phyloP scores from a whole-genome alignment of 1,140 invertebrate species.

The Artemia franciscana region DNA sequence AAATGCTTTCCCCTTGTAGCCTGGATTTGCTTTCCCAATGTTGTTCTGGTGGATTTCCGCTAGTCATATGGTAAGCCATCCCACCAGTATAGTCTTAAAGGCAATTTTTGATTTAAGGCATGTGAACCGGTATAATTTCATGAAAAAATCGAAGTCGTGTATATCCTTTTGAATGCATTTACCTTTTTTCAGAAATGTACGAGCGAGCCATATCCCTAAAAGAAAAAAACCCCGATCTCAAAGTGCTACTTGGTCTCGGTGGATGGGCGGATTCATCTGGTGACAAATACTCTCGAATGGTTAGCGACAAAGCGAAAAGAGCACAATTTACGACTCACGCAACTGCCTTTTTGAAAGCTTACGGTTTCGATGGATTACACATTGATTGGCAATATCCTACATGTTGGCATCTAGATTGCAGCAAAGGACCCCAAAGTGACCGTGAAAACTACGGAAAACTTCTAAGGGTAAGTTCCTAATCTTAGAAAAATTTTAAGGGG shows the following conservation, averaged over 20 bases:
- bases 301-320: conserved; percentile 33
- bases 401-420: conserved; percentile 73
- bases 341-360: conserved; percentile 37
- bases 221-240: conserved; percentile 18
- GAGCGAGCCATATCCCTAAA: conserved; percentile 25
- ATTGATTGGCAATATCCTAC: conserved; percentile 77
- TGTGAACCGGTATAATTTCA: too few relatives aligned
- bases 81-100: too few relatives aligned
- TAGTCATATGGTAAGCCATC: too few relatives aligned
- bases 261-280: conserved; percentile 70
- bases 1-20: too few relatives aligned
- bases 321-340: conserved; percentile 35
- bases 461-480: conserved; percentile 31
- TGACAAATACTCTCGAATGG: conserved; percentile 54
- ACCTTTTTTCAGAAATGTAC: conserved; percentile 28
- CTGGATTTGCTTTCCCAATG: too few relatives aligned
- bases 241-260: conserved; percentile 51
- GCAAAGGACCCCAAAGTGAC: conserved; percentile 46
- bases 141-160: too few relatives aligned
- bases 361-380: conserved; percentile 57
- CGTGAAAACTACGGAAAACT: conserved; percentile 49
- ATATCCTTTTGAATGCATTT: too few relatives aligned
- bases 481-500: too few relatives aligned
- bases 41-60: too few relatives aligned
- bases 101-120: too few relatives aligned